These are phyloP conservation scores for Acronicta leporina DNA, from an alignment of 2,888 invertebrate genomes.

Conservation along the genomic window DNA sequence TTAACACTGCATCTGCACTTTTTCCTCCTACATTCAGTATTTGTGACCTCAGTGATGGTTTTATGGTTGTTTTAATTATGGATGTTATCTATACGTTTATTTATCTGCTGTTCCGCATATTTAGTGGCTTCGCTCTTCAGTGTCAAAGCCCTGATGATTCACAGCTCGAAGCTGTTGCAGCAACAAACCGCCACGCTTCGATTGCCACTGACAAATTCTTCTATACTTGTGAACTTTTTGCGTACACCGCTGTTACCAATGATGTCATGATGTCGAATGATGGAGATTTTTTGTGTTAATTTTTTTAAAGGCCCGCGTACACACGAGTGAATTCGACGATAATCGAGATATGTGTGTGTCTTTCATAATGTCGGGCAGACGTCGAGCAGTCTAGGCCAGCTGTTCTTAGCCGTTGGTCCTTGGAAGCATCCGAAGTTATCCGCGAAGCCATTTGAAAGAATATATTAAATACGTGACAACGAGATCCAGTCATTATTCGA, in stretches of 20 bases:
- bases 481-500: too few relatives aligned
- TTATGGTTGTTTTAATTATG: background rate
- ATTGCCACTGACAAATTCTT: slow-evolving; percentile 66
- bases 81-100: background rate
- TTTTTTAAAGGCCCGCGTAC: background rate
- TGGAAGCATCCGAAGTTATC: too few relatives aligned
- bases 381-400: too few relatives aligned
- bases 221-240: slow-evolving; percentile 58
- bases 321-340: background rate
- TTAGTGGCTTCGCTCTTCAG: slow-evolving; percentile 55
- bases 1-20: slow-evolving; percentile 1
- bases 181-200: slow-evolving; percentile 61
- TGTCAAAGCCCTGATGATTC: slow-evolving; percentile 69
- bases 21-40: slow-evolving; percentile 30
- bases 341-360: background rate
- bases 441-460: too few relatives aligned
- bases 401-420: too few relatives aligned
- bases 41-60: slow-evolving; percentile 12
- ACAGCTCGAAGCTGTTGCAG: slow-evolving; percentile 34
- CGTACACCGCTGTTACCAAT: slow-evolving; percentile 62
- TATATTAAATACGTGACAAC: too few relatives aligned
- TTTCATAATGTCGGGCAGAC: background rate
- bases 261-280: slow-evolving; percentile 70
- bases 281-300: slow-evolving; percentile 22
- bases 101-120: slow-evolving; percentile 25